Percentiles rank a stretch among this genome's conserved stretches.
These are phyloP conservation scores for Crematogaster levior DNA, from an alignment of 2,888 invertebrate genomes.

Conservation along the genomic window DNA sequence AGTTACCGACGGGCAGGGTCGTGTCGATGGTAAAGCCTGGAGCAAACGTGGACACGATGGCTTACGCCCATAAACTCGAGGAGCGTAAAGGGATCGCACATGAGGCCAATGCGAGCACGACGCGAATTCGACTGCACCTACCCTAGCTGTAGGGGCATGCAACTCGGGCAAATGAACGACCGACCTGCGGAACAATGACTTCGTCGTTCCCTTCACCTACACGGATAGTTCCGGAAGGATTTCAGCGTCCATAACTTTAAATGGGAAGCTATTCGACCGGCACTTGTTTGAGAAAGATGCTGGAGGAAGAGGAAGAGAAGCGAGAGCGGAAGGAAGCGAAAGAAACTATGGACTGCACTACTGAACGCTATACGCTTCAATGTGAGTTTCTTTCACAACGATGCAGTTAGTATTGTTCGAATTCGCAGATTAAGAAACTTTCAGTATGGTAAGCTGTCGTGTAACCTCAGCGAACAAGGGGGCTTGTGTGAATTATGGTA, in stretches of 20 bases:
- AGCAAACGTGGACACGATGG: conserved; percentile 64
- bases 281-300: conserved; percentile 15
- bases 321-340: conserved; percentile 22
- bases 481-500: conserved; percentile 43
- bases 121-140: conserved; percentile 19
- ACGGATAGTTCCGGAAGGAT: conserved; percentile 57
- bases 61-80: conserved; percentile 53
- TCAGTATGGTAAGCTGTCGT: conserved; percentile 51
- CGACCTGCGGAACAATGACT: conserved; percentile 44
- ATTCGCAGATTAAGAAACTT: conserved; percentile 55
- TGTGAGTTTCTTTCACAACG: conserved; percentile 37
- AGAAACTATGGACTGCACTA: conserved; percentile 40
- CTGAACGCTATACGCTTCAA: conserved; percentile 30
- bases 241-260: conserved; percentile 66
- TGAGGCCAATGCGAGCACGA: conserved; percentile 10
- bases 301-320: not conserved
- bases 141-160: conserved; percentile 49
- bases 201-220: conserved; percentile 51
- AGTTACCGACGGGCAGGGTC: conserved; percentile 31
- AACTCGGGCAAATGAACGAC: conserved; percentile 60
- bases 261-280: conserved; percentile 67
- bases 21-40: conserved; percentile 69
- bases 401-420: conserved; percentile 33
- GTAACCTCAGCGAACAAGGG: conserved; percentile 35
- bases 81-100: conserved; percentile 66